phyloP scores from a whole-genome alignment of 1,140 invertebrate species.

The Atta texana region DNA sequence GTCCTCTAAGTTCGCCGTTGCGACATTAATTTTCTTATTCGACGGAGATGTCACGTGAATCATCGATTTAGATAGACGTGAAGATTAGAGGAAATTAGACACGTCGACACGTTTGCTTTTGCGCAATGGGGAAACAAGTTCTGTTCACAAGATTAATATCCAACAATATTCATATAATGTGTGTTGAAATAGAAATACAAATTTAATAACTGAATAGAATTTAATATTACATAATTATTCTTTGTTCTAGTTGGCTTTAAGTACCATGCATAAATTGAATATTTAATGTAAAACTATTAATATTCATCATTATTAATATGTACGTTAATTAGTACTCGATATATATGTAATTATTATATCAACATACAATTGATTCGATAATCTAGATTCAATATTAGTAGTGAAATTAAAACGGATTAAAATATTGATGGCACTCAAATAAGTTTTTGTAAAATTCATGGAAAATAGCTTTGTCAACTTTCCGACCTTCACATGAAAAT shows the following conservation, averaged over 20 bases:
- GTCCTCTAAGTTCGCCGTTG: background rate
- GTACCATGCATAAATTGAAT: background rate
- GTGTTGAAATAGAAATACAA: background rate
- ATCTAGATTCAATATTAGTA: background rate
- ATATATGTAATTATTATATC: background rate
- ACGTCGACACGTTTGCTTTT: background rate
- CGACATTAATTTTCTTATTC: conserved; percentile 44
- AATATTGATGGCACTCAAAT: background rate
- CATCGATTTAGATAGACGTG: conserved; percentile 36
- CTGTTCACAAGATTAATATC: background rate
- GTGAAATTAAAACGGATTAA: conserved; percentile 20
- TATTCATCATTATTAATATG: conserved; percentile 10
- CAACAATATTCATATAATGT: background rate
- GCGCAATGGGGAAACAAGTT: background rate
- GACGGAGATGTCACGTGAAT: conserved; percentile 30
- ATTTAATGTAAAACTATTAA: background rate
- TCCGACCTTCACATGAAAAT: background rate
- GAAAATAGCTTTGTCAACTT: background rate
- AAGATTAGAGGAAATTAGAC: conserved; percentile 27
- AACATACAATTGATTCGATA: background rate
- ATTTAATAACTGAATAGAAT: background rate
- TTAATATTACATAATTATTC: background rate
- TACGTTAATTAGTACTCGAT: background rate
- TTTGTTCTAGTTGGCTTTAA: background rate
- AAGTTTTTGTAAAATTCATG: background rate